A percentile compares a stretch with the other conserved stretches of the same genome.
phyloP scores from a whole-genome alignment of 2,113 vertebrate genomes.

The Balaeniceps rex region DNA sequence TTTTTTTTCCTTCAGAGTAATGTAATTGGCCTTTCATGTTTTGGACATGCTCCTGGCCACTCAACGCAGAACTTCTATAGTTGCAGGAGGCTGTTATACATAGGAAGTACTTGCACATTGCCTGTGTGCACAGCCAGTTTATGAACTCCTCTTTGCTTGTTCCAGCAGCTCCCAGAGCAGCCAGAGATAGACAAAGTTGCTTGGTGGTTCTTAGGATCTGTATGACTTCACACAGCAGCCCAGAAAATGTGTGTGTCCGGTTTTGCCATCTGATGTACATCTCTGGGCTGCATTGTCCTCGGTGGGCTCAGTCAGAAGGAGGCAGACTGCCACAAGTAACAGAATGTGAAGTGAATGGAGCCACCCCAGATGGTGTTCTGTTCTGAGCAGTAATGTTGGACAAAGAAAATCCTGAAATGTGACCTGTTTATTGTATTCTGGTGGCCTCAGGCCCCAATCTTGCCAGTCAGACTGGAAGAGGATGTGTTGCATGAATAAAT shows the following conservation, averaged over 20 bases:
- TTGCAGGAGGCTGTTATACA: neutral
- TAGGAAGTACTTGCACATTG: neutral
- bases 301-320: neutral
- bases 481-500: neutral
- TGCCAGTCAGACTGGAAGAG: neutral
- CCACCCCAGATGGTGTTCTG: neutral
- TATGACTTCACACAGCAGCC: neutral
- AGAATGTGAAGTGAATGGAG: neutral
- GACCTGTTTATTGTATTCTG: neutral
- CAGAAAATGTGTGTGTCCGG: neutral
- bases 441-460: neutral
- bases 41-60: neutral
- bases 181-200: neutral
- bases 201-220: neutral
- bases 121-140: neutral
- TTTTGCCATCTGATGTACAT: neutral
- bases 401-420: neutral
- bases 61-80: neutral
- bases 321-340: neutral
- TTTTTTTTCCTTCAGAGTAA: neutral
- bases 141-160: neutral
- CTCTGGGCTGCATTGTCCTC: neutral
- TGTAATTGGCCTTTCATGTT: neutral
- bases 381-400: neutral
- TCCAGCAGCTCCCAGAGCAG: neutral